Percentiles rank a stretch among this genome's conserved stretches.
phyloP scores from a whole-genome alignment of 1,140 invertebrate species.

The Trichoplusia ni region DNA sequence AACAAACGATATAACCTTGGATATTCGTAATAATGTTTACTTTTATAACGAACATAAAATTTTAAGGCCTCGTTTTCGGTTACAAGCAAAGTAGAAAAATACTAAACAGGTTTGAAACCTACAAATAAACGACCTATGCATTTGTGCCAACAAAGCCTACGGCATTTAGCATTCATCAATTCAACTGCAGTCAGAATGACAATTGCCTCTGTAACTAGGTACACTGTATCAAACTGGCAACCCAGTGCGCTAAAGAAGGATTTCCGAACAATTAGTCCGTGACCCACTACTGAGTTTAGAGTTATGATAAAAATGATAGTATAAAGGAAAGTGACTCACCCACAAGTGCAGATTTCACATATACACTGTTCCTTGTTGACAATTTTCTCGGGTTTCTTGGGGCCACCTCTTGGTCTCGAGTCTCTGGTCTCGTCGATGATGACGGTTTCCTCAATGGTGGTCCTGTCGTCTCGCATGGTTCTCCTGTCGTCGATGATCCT shows the following conservation, averaged over 20 bases:
- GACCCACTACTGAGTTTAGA: slow-evolving; percentile 10
- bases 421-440: slow-evolving; percentile 58
- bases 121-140: no score
- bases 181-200: slow-evolving; percentile 8
- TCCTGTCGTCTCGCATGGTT: slow-evolving; percentile 75
- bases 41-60: no score
- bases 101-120: no score
- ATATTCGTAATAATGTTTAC: no score
- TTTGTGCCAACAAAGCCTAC: not conserved
- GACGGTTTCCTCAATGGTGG: slow-evolving; percentile 61
- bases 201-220: not conserved
- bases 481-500: slow-evolving; percentile 72
- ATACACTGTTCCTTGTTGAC: slow-evolving; percentile 90
- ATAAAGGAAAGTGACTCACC: slow-evolving; percentile 85
- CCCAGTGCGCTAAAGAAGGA: no score
- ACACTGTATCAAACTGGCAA: no score
- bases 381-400: slow-evolving; percentile 77
- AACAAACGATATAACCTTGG: no score
- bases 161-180: not conserved
- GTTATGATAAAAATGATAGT: not conserved
- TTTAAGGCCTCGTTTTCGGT: no score
- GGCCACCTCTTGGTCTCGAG: slow-evolving; percentile 68
- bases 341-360: slow-evolving; percentile 94
- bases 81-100: no score
- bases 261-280: no score